Evolutionary conservation across 2,797 vertebrate species (phyloP).

Genomic region (Florisuga fusca): DNA sequence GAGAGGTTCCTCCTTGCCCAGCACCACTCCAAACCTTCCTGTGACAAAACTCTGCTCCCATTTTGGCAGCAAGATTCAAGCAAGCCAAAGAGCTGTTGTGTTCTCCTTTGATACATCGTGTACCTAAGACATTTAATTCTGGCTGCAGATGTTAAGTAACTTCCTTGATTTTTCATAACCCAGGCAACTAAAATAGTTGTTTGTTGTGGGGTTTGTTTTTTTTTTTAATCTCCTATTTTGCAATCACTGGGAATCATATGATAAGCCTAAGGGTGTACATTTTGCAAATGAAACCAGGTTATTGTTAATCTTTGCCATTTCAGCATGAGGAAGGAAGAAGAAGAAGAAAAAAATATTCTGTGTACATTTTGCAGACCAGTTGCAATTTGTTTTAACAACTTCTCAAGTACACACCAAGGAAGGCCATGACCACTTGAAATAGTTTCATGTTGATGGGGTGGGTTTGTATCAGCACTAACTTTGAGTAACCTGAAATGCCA

Average conservation of each 20-base stretch:
- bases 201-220: background rate
- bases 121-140: conserved; percentile 65
- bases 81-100: conserved; percentile 2
- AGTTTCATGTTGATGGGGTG: background rate
- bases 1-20: background rate
- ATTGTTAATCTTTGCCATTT: conserved; percentile 78
- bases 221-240: conserved; percentile 71
- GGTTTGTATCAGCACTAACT: background rate
- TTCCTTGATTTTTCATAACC: conserved; percentile 77
- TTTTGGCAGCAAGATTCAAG: conserved; percentile 33
- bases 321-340: conserved; percentile 8
- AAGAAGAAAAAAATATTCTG: background rate
- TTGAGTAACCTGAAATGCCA: background rate
- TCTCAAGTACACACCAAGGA: background rate
- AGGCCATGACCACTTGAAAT: background rate
- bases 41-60: background rate
- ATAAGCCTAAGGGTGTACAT: conserved; percentile 67
- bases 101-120: conserved; percentile 17
- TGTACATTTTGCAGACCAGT: conserved; percentile 35
- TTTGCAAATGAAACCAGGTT: conserved; percentile 77
- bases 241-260: conserved; percentile 77
- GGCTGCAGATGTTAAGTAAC: conserved; percentile 57
- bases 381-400: conserved; percentile 53
- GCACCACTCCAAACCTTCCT: accelerated
- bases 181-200: conserved; percentile 30